Evolutionary conservation across 2,888 invertebrate species (phyloP), one percentile per base, ranked within the genome.

Genomic region (Euspilapteryx auroguttella): DNA sequence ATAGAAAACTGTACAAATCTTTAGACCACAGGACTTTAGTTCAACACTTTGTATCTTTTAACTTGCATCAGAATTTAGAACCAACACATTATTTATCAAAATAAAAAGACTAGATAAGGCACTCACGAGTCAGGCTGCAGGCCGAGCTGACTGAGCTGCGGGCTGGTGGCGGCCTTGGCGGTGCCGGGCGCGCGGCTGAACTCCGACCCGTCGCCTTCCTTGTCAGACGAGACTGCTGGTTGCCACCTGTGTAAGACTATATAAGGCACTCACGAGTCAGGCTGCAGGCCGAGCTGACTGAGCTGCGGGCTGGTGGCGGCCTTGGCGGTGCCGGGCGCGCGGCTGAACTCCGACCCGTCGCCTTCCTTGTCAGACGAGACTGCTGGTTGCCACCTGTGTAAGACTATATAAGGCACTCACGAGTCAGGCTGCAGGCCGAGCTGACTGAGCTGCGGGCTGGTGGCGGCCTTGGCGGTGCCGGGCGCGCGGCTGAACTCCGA

Each of bases 141-240:
- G 10, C 65, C 68, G 8, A 76, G 55, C 40, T 71, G 75, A 35
- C 59, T 66, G 31, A 76, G 63, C 35, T 71, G 75, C 4, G 76
- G 76, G 47, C 73, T 73, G 35, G 75, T 80, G 34, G 81, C 79
- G 37, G 87, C 86, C 62, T 88, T 89, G 41, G 87, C 83, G 31
- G 90, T 86, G 43, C 94, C 94, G 8, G 94, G 94, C 31, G 94
- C 94, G 39, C 94, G 84, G 49, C 91, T 91, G 64, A 94, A 94
- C 58, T 94, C 93, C 25, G 85, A 85, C 25, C 81, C 84, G 33
- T 86, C 85, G 28, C 81, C 76, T 38, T 82, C 82, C 61, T 88
- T 89, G 58, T 92, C 92, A 94, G 79, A 42, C 92, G 83, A 27
- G 92, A 93, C 61, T 90, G 89, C 54, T 86, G 88, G 50, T 86